Percentiles rank a stretch among this genome's conserved stretches.
These are phyloP conservation scores for Melangyna quadrimaculata DNA, from an alignment of 2,888 invertebrate genomes.

Conservation along the genomic window DNA sequence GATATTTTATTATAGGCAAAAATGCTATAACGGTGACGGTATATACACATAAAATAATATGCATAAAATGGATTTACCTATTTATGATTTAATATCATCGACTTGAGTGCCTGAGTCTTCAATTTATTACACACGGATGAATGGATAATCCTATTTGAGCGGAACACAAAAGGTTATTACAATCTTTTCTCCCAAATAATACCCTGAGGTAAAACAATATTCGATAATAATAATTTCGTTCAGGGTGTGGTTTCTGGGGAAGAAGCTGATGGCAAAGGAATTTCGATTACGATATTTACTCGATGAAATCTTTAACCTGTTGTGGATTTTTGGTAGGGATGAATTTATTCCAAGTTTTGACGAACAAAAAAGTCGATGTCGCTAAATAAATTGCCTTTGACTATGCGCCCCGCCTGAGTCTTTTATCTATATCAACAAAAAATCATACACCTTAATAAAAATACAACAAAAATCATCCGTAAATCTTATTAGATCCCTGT, in stretches of 20 bases:
- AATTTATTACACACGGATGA: slow-evolving; percentile 70
- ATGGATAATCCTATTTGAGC: slow-evolving; percentile 68
- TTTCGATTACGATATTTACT: slow-evolving; percentile 60
- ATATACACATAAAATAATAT: not conserved
- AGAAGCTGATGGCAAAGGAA: slow-evolving; percentile 15
- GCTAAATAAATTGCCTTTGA: not conserved
- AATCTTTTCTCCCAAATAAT: slow-evolving; percentile 45
- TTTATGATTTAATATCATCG: slow-evolving; percentile 65
- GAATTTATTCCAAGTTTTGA: not conserved
- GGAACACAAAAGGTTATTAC: slow-evolving; percentile 71
- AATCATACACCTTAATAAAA: slow-evolving; percentile 19
- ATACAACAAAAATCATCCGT: not conserved
- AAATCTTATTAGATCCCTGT: slow-evolving; percentile 22
- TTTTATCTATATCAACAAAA: not conserved
- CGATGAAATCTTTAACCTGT: slow-evolving; percentile 59
- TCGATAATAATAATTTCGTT: slow-evolving; percentile 55
- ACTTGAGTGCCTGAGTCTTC: slow-evolving; percentile 48
- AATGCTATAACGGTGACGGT: not conserved
- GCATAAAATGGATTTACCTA: slow-evolving; percentile 49
- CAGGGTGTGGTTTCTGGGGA: slow-evolving; percentile 18
- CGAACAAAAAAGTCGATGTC: not conserved
- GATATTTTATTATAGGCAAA: not conserved
- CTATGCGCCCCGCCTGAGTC: not conserved
- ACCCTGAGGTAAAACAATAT: slow-evolving; percentile 68
- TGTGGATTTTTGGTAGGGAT: slow-evolving; percentile 27